Evolutionary conservation across 2,797 vertebrate genomes (phyloP).

Genomic region (Threskiornis aethiopicus): DNA sequence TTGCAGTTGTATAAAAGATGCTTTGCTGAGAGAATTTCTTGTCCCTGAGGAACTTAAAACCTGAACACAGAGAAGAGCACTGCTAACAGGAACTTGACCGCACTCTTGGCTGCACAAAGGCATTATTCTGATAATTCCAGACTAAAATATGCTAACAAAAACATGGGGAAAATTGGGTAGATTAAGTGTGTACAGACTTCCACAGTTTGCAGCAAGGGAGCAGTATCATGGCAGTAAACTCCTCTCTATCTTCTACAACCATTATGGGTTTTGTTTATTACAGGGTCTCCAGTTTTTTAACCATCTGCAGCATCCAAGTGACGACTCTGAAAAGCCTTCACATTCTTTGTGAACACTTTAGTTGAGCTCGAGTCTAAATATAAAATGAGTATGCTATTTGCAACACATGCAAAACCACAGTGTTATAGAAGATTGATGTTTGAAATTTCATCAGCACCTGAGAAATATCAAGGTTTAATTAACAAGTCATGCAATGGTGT

Average conservation of each 20-base stretch:
- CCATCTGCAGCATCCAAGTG: neutral
- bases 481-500: conserved; percentile 42
- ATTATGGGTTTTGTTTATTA: neutral
- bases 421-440: conserved; percentile 45
- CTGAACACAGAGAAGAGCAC: neutral
- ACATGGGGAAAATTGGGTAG: fast-evolving
- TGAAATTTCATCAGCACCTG: conserved; percentile 49
- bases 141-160: neutral
- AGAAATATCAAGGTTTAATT: conserved; percentile 69
- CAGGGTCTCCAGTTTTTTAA: neutral
- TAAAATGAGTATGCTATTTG: neutral
- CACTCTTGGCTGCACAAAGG: neutral
- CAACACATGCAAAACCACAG: neutral
- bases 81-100: neutral
- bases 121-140: neutral
- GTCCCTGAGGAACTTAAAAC: neutral
- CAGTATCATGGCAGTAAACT: neutral
- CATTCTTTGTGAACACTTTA: neutral
- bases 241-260: neutral
- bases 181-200: neutral
- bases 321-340: neutral
- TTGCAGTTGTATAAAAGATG: neutral
- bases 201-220: neutral
- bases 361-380: neutral
- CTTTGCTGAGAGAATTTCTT: neutral